Conservation (phyloP, 37 sponge, comb jelly and placozoan genomes). For the Lycopodina hypogea region DNA sequence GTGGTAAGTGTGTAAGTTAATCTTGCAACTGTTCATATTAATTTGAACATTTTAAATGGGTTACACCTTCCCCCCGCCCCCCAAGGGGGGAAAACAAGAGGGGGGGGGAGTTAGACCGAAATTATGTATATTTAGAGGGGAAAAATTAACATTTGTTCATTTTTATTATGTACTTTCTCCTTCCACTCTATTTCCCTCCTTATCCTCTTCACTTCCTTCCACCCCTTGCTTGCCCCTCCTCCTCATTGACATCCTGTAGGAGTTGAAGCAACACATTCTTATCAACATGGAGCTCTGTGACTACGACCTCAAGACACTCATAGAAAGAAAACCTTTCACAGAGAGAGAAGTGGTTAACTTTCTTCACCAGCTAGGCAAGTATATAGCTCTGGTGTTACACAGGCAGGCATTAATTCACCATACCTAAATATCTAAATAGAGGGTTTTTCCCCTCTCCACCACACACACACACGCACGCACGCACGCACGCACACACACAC, state of each 20-base stretch:
- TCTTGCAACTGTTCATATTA: not conserved
- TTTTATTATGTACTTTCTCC: no score
- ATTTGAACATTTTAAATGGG: not conserved
- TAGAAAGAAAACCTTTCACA: slow-evolving; percentile 62
- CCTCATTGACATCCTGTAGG: slow-evolving; percentile 10
- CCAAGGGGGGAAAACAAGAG: no score
- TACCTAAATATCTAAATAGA: no score
- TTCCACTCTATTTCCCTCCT: not conserved
- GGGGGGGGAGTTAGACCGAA: no score
- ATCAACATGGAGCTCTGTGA: slow-evolving; percentile 87
- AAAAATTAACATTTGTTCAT: no score
- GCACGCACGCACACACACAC: no score
- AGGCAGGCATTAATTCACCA: no score
- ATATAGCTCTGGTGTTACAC: no score
- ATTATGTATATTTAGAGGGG: no score
- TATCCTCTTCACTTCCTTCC: not conserved
- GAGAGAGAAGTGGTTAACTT: slow-evolving; percentile 55
- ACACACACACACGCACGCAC: no score
- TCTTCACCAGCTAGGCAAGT: slow-evolving; percentile 68
- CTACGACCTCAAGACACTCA: slow-evolving; percentile 68
- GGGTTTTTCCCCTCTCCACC: no score
- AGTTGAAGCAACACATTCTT: slow-evolving; percentile 44
- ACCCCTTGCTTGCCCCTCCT: not conserved
- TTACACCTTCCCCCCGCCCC: no score
- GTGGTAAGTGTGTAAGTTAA: slow-evolving; percentile 13